Conservation (phyloP, 2,888 invertebrate species). For the Ellobium chinense region DNA sequence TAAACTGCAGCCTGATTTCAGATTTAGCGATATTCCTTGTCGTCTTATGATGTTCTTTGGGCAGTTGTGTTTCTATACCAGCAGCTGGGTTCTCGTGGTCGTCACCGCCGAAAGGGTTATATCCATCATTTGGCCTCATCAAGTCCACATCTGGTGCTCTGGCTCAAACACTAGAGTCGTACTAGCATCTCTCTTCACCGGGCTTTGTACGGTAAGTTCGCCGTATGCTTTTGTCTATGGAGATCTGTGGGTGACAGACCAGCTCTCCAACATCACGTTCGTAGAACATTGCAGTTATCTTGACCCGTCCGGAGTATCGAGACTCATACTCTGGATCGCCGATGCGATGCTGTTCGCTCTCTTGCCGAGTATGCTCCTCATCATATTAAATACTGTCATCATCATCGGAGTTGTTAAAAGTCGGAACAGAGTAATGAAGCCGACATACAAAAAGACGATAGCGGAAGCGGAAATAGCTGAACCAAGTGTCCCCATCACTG, state of each 20-base stretch:
- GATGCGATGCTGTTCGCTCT: neutral
- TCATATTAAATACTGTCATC: neutral
- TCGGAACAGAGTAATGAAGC: neutral
- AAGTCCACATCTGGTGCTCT: neutral
- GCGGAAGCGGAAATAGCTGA: too few species aligned
- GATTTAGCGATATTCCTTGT: neutral
- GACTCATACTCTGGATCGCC: too few species aligned
- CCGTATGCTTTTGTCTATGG: neutral
- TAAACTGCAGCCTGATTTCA: neutral
- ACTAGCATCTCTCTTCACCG: too few species aligned
- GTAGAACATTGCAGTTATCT: too few species aligned
- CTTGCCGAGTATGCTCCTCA: neutral
- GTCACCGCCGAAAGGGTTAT: constrained; percentile 3
- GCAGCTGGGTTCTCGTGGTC: neutral
- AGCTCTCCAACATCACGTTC: too few species aligned
- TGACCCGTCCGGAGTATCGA: too few species aligned
- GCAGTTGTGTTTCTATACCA: neutral
- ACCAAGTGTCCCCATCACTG: too few species aligned
- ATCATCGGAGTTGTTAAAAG: constrained; percentile 3
- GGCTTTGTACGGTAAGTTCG: neutral
- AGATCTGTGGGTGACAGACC: neutral
- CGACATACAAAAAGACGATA: too few species aligned
- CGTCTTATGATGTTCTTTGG: neutral
- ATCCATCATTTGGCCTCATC: neutral
- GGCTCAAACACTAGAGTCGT: neutral